Percentiles rank a stretch among this genome's conserved stretches.
Evolutionary conservation across 2,797 vertebrate species (phyloP).

Genomic region (Rhinichthys osculus): DNA sequence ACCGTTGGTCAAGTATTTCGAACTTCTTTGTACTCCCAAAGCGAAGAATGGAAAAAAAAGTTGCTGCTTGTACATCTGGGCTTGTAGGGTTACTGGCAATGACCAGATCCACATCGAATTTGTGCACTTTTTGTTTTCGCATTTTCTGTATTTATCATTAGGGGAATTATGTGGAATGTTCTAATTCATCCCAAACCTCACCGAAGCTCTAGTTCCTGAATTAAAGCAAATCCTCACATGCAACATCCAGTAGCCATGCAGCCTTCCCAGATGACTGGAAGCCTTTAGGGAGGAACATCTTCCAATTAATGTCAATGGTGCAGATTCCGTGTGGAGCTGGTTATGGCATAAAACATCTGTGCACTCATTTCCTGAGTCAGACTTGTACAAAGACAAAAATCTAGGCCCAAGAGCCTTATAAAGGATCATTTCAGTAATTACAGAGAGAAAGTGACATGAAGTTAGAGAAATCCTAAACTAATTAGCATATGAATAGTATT

Average conservation of each 20-base stretch:
- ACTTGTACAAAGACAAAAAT: not conserved
- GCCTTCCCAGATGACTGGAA: not conserved
- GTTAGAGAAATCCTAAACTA: not conserved
- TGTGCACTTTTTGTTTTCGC: not conserved
- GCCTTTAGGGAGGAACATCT: not conserved
- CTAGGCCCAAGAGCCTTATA: not conserved
- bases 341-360: slow-evolving; percentile 4
- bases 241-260: not conserved
- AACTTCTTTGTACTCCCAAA: not conserved
- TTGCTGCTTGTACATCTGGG: not conserved
- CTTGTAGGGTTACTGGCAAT: not conserved
- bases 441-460: not conserved
- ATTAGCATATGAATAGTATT: not conserved
- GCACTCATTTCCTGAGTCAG: not conserved
- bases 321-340: not conserved
- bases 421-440: not conserved
- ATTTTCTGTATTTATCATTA: not conserved
- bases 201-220: not conserved
- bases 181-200: not conserved
- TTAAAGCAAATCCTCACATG: slow-evolving; percentile 12
- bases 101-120: not conserved
- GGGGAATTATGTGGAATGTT: not conserved
- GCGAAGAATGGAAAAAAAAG: not conserved
- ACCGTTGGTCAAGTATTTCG: no score
- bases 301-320: not conserved